These are phyloP conservation scores for Chymomyza costata DNA, from an alignment of 1,140 invertebrate genomes.

Conservation along the genomic window DNA sequence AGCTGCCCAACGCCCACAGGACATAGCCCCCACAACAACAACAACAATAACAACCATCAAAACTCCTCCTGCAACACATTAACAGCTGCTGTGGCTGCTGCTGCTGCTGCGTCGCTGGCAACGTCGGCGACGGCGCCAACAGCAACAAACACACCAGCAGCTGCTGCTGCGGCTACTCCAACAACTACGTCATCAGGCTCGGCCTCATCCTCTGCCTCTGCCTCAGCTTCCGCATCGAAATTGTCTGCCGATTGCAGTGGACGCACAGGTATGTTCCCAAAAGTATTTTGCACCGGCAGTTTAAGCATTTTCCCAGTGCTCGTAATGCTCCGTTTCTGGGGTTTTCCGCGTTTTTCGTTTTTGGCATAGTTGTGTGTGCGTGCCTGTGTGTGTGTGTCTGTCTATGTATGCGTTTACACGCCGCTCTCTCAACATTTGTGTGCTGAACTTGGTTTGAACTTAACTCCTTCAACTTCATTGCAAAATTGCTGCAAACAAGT, in stretches of 20 bases:
- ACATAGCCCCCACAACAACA: conserved; percentile 51
- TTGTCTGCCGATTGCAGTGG: conserved; percentile 73
- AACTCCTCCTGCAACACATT: conserved; percentile 61
- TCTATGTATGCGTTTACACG: too few relatives aligned
- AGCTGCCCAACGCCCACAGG: conserved; percentile 64
- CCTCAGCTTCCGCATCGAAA: conserved; percentile 55
- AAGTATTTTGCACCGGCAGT: conserved; percentile 71
- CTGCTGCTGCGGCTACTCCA: conserved; percentile 18
- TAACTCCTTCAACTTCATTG: conserved; percentile 21
- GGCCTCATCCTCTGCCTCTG: conserved; percentile 1
- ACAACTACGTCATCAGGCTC: neutral
- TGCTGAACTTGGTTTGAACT: conserved; percentile 29
- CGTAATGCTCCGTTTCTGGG: conserved; percentile 39
- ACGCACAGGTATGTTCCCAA: conserved; percentile 75
- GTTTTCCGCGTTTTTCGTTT: conserved; percentile 67
- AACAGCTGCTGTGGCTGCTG: conserved; percentile 54
- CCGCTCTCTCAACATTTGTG: too few relatives aligned
- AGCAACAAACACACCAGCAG: conserved; percentile 31
- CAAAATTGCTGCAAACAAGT: conserved; percentile 25
- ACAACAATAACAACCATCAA: conserved; percentile 28
- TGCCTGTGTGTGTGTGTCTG: conserved; percentile 9
- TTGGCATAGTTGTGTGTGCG: conserved; percentile 68
- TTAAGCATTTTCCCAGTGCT: conserved; percentile 55
- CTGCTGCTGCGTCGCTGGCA: conserved; percentile 24
- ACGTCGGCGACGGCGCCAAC: conserved; percentile 40